phyloP scores from a whole-genome alignment of 1,140 invertebrate species.

The Leptinotarsa undecemlineata region DNA sequence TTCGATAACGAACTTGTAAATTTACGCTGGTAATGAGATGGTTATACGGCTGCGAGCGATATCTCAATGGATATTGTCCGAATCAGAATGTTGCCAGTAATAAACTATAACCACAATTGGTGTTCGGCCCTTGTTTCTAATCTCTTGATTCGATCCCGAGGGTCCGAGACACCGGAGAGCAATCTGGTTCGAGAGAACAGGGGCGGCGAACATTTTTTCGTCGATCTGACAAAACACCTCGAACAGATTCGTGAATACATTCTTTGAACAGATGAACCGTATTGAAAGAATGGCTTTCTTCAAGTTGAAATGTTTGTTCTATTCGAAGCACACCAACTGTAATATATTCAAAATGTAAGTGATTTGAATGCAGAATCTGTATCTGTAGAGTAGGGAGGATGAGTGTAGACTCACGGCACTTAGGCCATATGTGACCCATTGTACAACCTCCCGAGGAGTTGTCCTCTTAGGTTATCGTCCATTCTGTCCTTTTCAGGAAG shows the following conservation, averaged over 20 bases:
- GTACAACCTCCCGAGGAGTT: too few species aligned
- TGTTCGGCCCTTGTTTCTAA: conserved; percentile 1
- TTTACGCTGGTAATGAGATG: background rate
- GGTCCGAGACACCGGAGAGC: background rate
- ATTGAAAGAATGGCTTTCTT: too few species aligned
- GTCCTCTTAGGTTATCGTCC: too few species aligned
- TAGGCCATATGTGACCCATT: too few species aligned
- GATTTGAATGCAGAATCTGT: too few species aligned
- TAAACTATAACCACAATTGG: conserved; percentile 13
- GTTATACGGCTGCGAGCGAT: background rate
- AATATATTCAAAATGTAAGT: too few species aligned
- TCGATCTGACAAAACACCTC: background rate
- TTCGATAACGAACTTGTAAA: conserved; percentile 18
- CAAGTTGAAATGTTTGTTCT: too few species aligned
- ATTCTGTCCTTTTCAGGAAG: too few species aligned
- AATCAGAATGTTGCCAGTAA: conserved; percentile 9
- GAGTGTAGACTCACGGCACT: too few species aligned
- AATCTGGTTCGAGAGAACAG: background rate
- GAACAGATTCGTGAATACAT: background rate
- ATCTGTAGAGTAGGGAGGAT: too few species aligned
- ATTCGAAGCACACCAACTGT: too few species aligned
- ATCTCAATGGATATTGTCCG: conserved; percentile 3
- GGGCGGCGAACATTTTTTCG: background rate
- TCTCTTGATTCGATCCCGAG: conserved; percentile 5
- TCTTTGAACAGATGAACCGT: too few species aligned